These are phyloP conservation scores for Polyergus mexicanus DNA, from an alignment of 1,140 invertebrate genomes.

Conservation along the genomic window DNA sequence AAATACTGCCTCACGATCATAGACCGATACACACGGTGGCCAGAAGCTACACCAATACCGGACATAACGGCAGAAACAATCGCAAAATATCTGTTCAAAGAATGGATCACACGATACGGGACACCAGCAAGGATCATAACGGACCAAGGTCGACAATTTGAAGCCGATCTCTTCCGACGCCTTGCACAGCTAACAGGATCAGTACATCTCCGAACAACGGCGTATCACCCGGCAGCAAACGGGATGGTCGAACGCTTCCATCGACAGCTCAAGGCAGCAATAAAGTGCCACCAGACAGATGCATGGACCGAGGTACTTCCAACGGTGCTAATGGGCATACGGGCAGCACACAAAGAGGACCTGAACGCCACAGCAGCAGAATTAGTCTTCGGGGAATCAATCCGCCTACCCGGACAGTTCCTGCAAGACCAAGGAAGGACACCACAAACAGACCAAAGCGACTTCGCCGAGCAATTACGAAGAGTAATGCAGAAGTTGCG, in stretches of 20 bases:
- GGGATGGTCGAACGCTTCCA: neutral
- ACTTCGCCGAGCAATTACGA: too few species aligned
- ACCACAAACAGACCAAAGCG: too few species aligned
- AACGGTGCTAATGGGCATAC: neutral
- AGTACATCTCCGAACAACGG: too few species aligned
- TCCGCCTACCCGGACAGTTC: too few species aligned
- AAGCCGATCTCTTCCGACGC: neutral
- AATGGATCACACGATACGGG: neutral
- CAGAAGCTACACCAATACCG: neutral
- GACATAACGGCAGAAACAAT: neutral
- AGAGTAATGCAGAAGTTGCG: too few species aligned
- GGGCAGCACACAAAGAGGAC: neutral
- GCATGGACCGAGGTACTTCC: neutral
- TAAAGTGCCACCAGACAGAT: neutral
- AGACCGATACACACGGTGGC: too few species aligned
- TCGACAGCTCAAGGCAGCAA: neutral
- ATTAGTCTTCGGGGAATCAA: neutral
- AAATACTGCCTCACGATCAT: too few species aligned
- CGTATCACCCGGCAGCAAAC: neutral
- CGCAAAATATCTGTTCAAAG: neutral
- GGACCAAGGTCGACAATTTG: neutral
- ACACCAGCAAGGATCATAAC: neutral
- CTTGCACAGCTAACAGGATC: neutral
- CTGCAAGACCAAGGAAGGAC: too few species aligned
- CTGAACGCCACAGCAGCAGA: neutral